Conservation (phyloP, 1,140 invertebrate species). For the Phocides pigmalion region DNA sequence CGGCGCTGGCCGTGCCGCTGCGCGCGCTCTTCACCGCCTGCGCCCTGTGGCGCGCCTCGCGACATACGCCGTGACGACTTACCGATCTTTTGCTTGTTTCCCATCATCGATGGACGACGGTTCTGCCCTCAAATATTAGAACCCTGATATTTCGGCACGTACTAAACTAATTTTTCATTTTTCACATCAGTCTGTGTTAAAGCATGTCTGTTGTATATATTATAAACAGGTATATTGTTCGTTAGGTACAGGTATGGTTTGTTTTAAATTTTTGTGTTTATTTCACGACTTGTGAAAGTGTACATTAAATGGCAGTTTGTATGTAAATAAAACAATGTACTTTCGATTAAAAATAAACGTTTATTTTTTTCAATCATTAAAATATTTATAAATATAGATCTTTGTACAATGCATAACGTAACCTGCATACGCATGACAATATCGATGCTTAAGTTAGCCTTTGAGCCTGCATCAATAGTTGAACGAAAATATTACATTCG, state of each 20-base stretch:
- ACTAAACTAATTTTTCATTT: too few relatives aligned
- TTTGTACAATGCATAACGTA: constrained; percentile 75
- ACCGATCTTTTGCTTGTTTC: too few relatives aligned
- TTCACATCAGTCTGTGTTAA: too few relatives aligned
- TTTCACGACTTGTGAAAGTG: background rate
- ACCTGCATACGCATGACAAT: constrained; percentile 66
- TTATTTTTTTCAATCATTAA: constrained; percentile 82
- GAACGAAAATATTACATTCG: constrained; percentile 37
- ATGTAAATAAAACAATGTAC: constrained; percentile 8
- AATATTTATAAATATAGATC: constrained; percentile 81
- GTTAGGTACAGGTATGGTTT: too few relatives aligned
- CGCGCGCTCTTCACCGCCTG: constrained; percentile 54
- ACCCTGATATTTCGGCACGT: too few relatives aligned
- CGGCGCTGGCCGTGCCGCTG: constrained; percentile 51
- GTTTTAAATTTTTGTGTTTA: too few relatives aligned
- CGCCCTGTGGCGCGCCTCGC: constrained; percentile 35
- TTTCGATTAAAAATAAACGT: constrained; percentile 72
- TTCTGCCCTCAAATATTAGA: too few relatives aligned
- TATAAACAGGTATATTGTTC: too few relatives aligned
- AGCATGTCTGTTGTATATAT: too few relatives aligned
- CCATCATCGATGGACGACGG: too few relatives aligned
- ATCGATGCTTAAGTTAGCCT: constrained; percentile 51
- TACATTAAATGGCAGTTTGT: background rate
- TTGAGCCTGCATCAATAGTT: constrained; percentile 46
- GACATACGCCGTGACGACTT: background rate